Base-by-base conservation (phyloP, 2,113 vertebrate genomes). In the Cryptomyrus ogoouensis region DNA sequence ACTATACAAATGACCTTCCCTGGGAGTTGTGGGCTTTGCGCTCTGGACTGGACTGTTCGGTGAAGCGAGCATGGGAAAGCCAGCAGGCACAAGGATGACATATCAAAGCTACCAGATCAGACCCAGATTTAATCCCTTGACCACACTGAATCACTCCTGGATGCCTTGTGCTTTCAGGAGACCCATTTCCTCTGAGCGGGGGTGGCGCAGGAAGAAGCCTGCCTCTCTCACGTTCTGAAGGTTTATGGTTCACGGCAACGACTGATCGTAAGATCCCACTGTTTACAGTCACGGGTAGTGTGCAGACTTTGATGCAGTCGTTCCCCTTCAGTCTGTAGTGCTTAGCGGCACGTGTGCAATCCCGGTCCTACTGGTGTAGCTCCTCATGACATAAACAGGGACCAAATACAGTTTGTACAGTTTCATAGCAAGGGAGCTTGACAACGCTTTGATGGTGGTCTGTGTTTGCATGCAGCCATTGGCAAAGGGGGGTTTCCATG, bases 381-480 rank as follows among this genome's bases (percentile, higher is more conserved):
- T 62, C 42, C 35, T 50, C 58, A 62, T 89, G 80, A 84, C 74
- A 90, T 88, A 56, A 53, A 93, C 13, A 2, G 88, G 90, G 88
- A 27, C n/a, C 17, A 93, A 91, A 91, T 91, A 89, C 87, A 85
- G 91, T 93, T 91, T 91, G 62, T 70, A 70, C n/a, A 31, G n/a
- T 70, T 70, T 70, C 62, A 93, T 88, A 91, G 90, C 91, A 93
- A 93, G 91, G 87, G 91, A 91, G 91, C 83, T 58, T 91, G 89
- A 66, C 90, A 35, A 95, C 95, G 94, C 94, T 94, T 91, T 15
- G 90, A 95, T 93, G 93, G 89, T 93, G 94, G 88, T 91, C 70
- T 87, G 80, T 94, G 92, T 93, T 93, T 95, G 91, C 92, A 91
- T 77, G 74, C 91, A 89, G 87, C 92, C 91, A 93, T 90, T 93